phyloP scores from a whole-genome alignment of 2,888 invertebrate species.

The Coenonympha glycerion region DNA sequence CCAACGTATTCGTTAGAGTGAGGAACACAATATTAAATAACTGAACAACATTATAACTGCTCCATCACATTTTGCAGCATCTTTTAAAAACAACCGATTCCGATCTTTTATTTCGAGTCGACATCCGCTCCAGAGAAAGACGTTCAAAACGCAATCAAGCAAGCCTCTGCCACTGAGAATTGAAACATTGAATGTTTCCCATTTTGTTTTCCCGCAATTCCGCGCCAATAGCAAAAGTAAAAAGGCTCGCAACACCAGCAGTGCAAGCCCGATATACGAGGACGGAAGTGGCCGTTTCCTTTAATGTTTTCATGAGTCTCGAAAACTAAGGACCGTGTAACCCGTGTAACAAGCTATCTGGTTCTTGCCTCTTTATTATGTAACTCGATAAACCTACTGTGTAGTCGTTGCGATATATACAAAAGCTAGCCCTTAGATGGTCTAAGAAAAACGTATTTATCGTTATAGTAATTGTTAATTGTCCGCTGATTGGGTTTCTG shows the following conservation, averaged over 20 bases:
- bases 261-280: slow-evolving; percentile 57
- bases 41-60: no score
- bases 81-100: neutral
- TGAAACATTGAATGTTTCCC: slow-evolving; percentile 69
- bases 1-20: no score
- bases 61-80: neutral
- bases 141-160: slow-evolving; percentile 56
- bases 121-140: slow-evolving; percentile 49
- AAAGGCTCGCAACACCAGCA: slow-evolving; percentile 62
- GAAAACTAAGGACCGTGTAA: slow-evolving; percentile 68
- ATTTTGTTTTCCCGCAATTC: slow-evolving; percentile 68
- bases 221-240: slow-evolving; percentile 63
- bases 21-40: no score
- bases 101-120: neutral
- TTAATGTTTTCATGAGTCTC: slow-evolving; percentile 70
- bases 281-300: slow-evolving; percentile 57
- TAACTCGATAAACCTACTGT: no score
- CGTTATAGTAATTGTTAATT: no score
- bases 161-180: slow-evolving; percentile 50
- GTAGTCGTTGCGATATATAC: no score
- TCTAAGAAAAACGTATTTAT: no score
- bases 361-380: slow-evolving; percentile 58
- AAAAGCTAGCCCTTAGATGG: no score
- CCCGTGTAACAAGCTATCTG: slow-evolving; percentile 69
- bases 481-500: no score